These are phyloP conservation scores for Catharus bicknelli DNA, from an alignment of 2,113 vertebrate species.

Conservation along the genomic window DNA sequence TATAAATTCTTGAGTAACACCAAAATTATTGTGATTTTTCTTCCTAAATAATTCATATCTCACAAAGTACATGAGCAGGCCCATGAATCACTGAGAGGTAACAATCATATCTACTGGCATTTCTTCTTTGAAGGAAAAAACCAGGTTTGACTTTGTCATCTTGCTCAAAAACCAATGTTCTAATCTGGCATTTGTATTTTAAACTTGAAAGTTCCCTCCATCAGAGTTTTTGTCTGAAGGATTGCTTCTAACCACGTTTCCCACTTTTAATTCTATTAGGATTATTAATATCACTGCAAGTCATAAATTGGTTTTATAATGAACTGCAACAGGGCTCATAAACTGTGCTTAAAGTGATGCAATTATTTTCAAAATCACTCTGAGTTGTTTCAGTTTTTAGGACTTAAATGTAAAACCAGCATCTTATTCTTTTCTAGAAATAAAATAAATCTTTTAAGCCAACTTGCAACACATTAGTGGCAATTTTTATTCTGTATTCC, in stretches of 20 bases:
- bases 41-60: constrained; percentile 88
- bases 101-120: constrained; percentile 66
- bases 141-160: constrained; percentile 59
- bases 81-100: constrained; percentile 75
- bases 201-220: constrained; percentile 40
- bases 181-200: constrained; percentile 7
- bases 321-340: constrained; percentile 52
- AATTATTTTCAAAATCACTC: constrained; percentile 51
- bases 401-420: background rate
- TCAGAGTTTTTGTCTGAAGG: constrained; percentile 18
- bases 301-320: constrained; percentile 62
- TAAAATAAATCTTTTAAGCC: background rate
- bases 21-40: constrained; percentile 85
- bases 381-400: background rate
- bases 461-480: background rate
- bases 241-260: constrained; percentile 56
- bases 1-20: constrained; percentile 89
- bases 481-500: background rate
- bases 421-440: background rate
- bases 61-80: constrained; percentile 69
- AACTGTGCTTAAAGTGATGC: constrained; percentile 70
- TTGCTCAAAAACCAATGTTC: background rate
- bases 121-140: constrained; percentile 62
- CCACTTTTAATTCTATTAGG: constrained; percentile 55
- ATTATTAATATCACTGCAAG: constrained; percentile 65